phyloP scores from a whole-genome alignment of 2,888 invertebrate genomes.

The Conistra vaccinii region DNA sequence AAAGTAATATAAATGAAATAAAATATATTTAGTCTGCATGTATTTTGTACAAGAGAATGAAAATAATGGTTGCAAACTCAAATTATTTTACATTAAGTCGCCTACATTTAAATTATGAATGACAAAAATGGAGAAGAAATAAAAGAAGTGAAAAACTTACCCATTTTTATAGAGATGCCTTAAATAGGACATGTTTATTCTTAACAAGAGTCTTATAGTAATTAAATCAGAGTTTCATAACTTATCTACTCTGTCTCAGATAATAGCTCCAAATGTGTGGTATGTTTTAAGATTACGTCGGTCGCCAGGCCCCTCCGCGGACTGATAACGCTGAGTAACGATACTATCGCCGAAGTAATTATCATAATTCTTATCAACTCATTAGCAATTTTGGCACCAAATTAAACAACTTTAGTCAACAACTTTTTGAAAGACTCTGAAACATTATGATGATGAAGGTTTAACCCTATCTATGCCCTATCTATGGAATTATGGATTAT shows the following conservation, averaged over 20 bases:
- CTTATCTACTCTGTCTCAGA: constrained; percentile 65
- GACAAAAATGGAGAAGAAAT: not conserved
- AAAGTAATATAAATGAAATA: not conserved
- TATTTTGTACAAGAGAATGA: not conserved
- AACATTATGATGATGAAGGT: not conserved
- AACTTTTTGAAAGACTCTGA: constrained; percentile 7
- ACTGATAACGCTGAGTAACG: constrained; percentile 59
- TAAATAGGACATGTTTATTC: constrained; percentile 79
- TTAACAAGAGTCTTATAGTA: constrained; percentile 48
- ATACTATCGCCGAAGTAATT: constrained; percentile 64
- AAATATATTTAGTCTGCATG: not conserved
- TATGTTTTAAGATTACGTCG: constrained; percentile 68
- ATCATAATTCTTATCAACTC: constrained; percentile 67
- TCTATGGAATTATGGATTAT: too few species aligned
- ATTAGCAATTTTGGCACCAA: constrained; percentile 57
- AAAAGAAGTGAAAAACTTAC: constrained; percentile 71
- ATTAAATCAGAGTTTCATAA: constrained; percentile 71
- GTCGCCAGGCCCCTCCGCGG: constrained; percentile 68
- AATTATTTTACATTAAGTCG: not conserved
- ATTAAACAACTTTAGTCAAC: constrained; percentile 24
- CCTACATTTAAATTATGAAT: not conserved
- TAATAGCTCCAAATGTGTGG: constrained; percentile 51
- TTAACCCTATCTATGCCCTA: not conserved
- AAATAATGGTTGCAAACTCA: not conserved
- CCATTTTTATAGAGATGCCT: constrained; percentile 78